phyloP scores from a whole-genome alignment of 2,797 vertebrate genomes.

The Syncerus caffer region DNA sequence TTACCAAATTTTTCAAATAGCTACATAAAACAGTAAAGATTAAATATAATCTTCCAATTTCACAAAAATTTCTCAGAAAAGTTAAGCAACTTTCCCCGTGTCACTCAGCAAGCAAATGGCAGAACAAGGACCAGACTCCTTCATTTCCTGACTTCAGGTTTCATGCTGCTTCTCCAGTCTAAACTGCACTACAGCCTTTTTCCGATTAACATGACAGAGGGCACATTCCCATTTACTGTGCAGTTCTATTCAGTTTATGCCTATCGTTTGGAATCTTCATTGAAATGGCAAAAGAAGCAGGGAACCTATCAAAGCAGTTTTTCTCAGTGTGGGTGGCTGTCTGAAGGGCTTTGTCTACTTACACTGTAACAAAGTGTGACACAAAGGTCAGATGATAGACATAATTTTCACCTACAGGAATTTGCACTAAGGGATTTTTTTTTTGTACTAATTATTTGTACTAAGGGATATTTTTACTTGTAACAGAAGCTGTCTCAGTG shows the following conservation, averaged over 20 bases:
- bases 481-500: not conserved
- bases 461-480: not conserved
- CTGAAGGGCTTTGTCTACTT: constrained; percentile 2
- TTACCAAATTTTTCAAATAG: not conserved
- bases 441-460: not conserved
- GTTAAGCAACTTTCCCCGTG: not conserved
- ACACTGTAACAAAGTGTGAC: not conserved
- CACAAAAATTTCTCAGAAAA: not conserved
- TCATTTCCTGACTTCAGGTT: not conserved
- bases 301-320: not conserved
- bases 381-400: not conserved
- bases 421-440: not conserved
- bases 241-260: not conserved
- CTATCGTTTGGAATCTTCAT: not conserved
- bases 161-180: not conserved
- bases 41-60: not conserved
- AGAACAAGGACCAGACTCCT: not conserved
- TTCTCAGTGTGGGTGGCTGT: not conserved
- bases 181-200: not conserved
- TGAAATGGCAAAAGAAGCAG: not conserved
- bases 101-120: not conserved
- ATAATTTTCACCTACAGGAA: not conserved
- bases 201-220: not conserved
- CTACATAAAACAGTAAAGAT: not conserved
- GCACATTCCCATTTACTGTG: not conserved